phyloP scores from a whole-genome alignment of 2,113 vertebrate genomes.

The Falco punctatus region DNA sequence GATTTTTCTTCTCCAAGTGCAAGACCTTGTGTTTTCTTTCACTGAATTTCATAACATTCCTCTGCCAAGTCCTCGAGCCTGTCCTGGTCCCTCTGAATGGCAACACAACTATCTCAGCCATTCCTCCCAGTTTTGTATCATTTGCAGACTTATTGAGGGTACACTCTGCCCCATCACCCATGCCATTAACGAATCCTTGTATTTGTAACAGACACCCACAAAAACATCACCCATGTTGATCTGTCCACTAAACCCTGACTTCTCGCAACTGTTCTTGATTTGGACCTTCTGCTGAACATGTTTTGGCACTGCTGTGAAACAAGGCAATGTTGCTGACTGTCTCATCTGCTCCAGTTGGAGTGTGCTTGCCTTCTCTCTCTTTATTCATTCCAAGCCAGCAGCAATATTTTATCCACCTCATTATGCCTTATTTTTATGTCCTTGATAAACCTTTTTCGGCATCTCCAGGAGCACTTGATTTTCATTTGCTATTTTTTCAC shows the following conservation, averaged over 20 bases:
- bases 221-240: not conserved
- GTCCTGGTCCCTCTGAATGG: no score
- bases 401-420: not conserved
- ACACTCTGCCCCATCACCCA: fast-evolving
- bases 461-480: not conserved
- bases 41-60: no score
- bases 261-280: not conserved
- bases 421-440: not conserved
- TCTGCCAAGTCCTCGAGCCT: no score
- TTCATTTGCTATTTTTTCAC: not conserved
- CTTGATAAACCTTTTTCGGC: not conserved
- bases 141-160: not conserved
- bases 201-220: not conserved
- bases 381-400: not conserved
- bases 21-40: no score
- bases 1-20: no score
- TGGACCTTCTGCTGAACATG: not conserved
- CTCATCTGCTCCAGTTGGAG: not conserved
- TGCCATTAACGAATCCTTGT: not conserved
- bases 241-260: not conserved
- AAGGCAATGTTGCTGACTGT: not conserved
- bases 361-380: not conserved
- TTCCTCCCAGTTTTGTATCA: not conserved
- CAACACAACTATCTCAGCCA: not conserved
- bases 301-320: not conserved